A percentile compares a stretch with the other conserved stretches of the same genome.
phyloP scores from a whole-genome alignment of 2,888 invertebrate species.

The Drosophila limbata region DNA sequence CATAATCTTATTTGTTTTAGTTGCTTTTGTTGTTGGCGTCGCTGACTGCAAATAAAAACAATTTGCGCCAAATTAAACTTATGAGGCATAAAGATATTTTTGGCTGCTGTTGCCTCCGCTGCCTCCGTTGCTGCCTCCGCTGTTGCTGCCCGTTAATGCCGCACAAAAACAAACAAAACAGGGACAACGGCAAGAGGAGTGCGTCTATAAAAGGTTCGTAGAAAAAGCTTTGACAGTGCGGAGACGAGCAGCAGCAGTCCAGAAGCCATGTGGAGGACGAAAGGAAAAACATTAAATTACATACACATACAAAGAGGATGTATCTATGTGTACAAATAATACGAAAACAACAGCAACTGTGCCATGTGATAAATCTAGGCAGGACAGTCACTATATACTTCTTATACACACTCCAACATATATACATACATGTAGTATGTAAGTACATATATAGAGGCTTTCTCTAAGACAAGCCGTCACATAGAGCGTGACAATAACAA shows the following conservation, averaged over 20 bases:
- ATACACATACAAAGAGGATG: conserved; percentile 28
- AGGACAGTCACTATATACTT: conserved; percentile 40
- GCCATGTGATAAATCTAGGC: conserved; percentile 79
- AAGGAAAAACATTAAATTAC: conserved; percentile 55
- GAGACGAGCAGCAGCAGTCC: conserved; percentile 63
- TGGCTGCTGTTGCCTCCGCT: too few species aligned
- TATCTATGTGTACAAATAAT: conserved; percentile 59
- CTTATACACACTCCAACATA: conserved; percentile 16
- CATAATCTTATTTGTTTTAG: conserved; percentile 42
- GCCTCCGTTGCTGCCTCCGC: conserved; percentile 20
- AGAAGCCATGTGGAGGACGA: conserved; percentile 62
- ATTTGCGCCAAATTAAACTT: conserved; percentile 82
- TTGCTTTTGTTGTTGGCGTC: conserved; percentile 65
- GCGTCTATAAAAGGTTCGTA: conserved; percentile 44
- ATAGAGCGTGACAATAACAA: conserved; percentile 61
- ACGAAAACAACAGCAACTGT: conserved; percentile 64
- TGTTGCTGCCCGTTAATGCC: conserved; percentile 70
- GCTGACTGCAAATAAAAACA: conserved; percentile 76
- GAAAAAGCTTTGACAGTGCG: conserved; percentile 72
- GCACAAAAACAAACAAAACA: conserved; percentile 44
- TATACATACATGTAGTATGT: too few species aligned
- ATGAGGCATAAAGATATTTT: conserved; percentile 83
- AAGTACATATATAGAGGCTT: conserved; percentile 23
- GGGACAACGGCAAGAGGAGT: conserved; percentile 7
- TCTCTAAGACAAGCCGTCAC: conserved; percentile 72